These are phyloP conservation scores for Glaucopsyche alexis DNA, from an alignment of 2,888 invertebrate genomes.

Conservation along the genomic window DNA sequence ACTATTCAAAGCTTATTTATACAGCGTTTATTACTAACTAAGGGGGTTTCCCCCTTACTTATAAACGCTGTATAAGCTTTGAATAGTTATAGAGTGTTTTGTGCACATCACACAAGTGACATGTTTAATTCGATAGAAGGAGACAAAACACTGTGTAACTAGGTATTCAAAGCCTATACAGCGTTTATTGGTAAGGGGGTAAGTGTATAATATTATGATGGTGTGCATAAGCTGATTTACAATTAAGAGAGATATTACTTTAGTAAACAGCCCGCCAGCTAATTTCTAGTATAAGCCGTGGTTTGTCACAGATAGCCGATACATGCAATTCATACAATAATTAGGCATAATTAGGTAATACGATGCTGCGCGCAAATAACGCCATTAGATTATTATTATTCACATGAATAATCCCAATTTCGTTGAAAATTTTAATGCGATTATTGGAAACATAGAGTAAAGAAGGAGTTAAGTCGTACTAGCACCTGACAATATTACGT, in stretches of 20 bases:
- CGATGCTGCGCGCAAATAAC: slow-evolving; percentile 35
- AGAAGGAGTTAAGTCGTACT: not conserved
- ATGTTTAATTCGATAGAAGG: too few relatives aligned
- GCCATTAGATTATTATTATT: slow-evolving; percentile 28
- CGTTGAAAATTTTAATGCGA: slow-evolving; percentile 33
- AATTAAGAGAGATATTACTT: not conserved
- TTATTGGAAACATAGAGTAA: slow-evolving; percentile 30
- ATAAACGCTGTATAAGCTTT: too few relatives aligned
- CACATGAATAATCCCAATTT: slow-evolving; percentile 15
- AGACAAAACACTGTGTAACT: too few relatives aligned
- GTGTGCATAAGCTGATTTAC: not conserved
- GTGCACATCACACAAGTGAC: too few relatives aligned
- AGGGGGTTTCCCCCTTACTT: too few relatives aligned
- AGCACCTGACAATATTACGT: not conserved
- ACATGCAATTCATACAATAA: slow-evolving; percentile 70
- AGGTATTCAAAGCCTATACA: too few relatives aligned
- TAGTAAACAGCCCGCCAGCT: slow-evolving; percentile 19
- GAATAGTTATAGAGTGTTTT: too few relatives aligned
- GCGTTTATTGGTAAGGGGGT: too few relatives aligned
- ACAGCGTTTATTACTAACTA: too few relatives aligned
- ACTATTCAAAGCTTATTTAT: too few relatives aligned
- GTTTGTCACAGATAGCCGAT: slow-evolving; percentile 66
- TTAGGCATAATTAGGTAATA: slow-evolving; percentile 66
- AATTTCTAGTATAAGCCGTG: slow-evolving; percentile 55
- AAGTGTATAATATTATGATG: too few relatives aligned